Conservation (phyloP, 2,888 invertebrate species). For the Thymelicus lineola region DNA sequence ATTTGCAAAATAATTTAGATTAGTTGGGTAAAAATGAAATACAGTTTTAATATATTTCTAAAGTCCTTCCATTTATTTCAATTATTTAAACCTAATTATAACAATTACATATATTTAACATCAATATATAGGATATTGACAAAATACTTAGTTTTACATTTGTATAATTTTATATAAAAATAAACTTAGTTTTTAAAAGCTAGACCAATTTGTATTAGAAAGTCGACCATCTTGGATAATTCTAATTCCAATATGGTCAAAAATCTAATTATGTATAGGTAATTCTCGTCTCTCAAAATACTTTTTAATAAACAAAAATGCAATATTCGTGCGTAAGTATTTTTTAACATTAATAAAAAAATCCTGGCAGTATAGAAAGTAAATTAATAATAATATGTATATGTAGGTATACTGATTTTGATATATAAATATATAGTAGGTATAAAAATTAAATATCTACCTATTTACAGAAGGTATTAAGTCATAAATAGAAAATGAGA, state of each 20-base stretch:
- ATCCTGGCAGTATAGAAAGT: slow-evolving; percentile 25
- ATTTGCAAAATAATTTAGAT: no score
- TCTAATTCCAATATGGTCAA: slow-evolving; percentile 68
- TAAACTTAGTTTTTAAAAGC: slow-evolving; percentile 50
- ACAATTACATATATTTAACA: slow-evolving; percentile 59
- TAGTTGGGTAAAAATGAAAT: slow-evolving; percentile 47
- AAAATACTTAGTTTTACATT: slow-evolving; percentile 62
- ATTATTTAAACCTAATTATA: slow-evolving; percentile 68
- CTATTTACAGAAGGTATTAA: slow-evolving; percentile 59
- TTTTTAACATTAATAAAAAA: slow-evolving; percentile 6
- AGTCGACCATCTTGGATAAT: slow-evolving; percentile 71
- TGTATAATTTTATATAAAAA: slow-evolving; percentile 48
- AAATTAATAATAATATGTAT: neutral
- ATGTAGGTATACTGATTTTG: neutral
- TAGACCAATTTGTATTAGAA: slow-evolving; percentile 71
- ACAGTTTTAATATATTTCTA: slow-evolving; percentile 50
- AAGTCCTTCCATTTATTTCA: slow-evolving; percentile 74
- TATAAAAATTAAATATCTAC: slow-evolving; percentile 54
- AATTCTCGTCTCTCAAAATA: slow-evolving; percentile 47
- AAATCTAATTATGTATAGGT: slow-evolving; percentile 64
- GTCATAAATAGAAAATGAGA: slow-evolving; percentile 47
- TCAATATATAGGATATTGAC: slow-evolving; percentile 67
- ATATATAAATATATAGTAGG: slow-evolving; percentile 42
- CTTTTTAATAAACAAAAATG: slow-evolving; percentile 52
- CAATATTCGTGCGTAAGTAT: slow-evolving; percentile 21